A percentile compares a stretch with the other conserved stretches of the same genome.
These are phyloP conservation scores for Branchipolynoe longqiensis DNA, from an alignment of 2,888 invertebrate species.

Conservation along the genomic window DNA sequence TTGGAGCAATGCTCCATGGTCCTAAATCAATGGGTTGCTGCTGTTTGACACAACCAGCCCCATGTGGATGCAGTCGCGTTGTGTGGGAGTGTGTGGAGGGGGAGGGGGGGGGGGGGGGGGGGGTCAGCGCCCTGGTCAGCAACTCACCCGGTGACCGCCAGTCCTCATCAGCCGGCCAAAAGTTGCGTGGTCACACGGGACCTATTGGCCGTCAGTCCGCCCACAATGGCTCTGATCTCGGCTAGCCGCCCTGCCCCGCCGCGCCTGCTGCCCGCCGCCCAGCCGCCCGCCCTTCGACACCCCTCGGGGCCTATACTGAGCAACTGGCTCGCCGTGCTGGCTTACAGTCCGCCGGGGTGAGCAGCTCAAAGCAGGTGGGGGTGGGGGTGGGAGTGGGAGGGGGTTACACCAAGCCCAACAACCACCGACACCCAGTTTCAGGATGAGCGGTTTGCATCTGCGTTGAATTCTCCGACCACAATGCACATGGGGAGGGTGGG, in stretches of 20 bases:
- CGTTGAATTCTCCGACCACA: no score
- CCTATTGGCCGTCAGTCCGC: conserved; percentile 3
- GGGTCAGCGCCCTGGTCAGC: conserved; percentile 51
- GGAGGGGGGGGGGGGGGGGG: no score
- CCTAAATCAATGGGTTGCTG: conserved; percentile 46
- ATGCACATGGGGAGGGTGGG: no score
- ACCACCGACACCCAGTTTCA: no score
- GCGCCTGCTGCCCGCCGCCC: no score
- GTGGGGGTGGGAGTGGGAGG: no score
- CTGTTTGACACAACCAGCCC: background rate
- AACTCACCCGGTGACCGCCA: conserved; percentile 35
- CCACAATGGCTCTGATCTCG: conserved; percentile 12
- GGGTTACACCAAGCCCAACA: no score
- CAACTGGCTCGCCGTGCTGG: background rate
- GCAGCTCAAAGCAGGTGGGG: background rate
- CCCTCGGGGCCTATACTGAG: conserved; percentile 1
- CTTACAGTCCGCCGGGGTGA: conserved; percentile 27
- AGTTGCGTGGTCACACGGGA: background rate
- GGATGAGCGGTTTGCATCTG: no score
- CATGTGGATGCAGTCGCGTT: no score
- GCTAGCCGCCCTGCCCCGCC: background rate
- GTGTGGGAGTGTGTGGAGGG: no score
- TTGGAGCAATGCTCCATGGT: no score
- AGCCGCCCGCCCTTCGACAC: background rate
- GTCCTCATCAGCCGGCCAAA: conserved; percentile 34